Evolutionary conservation across 2,797 vertebrate species (phyloP).

Genomic region (Tokudaia tokunoshimensis): DNA sequence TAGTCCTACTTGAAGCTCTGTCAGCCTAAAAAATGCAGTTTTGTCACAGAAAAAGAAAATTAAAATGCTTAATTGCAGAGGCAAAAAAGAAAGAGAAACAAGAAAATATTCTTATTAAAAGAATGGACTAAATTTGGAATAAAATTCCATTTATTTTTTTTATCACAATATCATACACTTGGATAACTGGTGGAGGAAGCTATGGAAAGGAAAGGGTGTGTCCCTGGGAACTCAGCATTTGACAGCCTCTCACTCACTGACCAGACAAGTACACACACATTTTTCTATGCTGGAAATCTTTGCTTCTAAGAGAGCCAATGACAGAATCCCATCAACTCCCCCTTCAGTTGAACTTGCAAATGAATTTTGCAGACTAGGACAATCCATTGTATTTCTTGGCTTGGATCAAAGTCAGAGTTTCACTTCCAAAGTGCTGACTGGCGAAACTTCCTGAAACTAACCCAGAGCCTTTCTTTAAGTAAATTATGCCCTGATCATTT

Average conservation of each 20-base stretch:
- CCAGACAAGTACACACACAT: conserved; percentile 29
- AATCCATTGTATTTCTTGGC: conserved; percentile 77
- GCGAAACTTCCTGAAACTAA: conserved; percentile 37
- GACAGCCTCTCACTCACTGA: conserved; percentile 8
- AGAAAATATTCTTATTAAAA: conserved; percentile 69
- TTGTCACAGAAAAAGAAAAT: conserved; percentile 74
- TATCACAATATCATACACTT: conserved; percentile 58
- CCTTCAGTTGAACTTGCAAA: conserved; percentile 71
- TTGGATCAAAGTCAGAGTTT: conserved; percentile 68
- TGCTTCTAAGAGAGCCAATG: conserved; percentile 66
- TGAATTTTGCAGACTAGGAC: conserved; percentile 54
- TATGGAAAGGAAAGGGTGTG: not conserved
- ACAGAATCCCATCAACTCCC: conserved; percentile 51
- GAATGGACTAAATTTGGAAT: conserved; percentile 63
- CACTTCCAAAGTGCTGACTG: conserved; percentile 68
- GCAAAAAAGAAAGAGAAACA: conserved; percentile 9
- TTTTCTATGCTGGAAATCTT: conserved; percentile 73
- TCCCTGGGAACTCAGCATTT: not conserved
- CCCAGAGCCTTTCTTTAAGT: conserved; percentile 60
- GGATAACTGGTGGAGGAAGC: not conserved
- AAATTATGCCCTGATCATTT: conserved; percentile 62
- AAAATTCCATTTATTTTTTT: conserved; percentile 64
- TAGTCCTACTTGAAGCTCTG: conserved; percentile 61
- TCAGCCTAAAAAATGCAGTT: conserved; percentile 64
- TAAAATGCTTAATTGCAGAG: conserved; percentile 53